These are phyloP conservation scores for Anguilla japonica DNA, from an alignment of 2,113 vertebrate genomes.

Conservation along the genomic window DNA sequence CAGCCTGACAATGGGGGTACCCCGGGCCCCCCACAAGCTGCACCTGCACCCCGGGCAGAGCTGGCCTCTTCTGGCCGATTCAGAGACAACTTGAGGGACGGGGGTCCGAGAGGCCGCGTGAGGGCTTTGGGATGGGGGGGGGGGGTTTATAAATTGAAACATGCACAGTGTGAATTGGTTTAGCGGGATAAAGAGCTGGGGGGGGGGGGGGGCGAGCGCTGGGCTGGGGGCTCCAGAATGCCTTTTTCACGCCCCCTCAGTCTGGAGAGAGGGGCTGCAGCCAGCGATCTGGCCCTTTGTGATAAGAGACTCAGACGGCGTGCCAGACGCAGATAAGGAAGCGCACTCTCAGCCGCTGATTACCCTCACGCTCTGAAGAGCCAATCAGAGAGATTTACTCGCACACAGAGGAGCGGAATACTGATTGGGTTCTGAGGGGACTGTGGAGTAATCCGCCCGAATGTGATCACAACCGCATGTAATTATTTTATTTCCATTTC, in stretches of 20 bases:
- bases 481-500: neutral
- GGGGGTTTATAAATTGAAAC: constrained; percentile 69
- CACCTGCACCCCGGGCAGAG: constrained; percentile 79
- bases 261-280: constrained; percentile 74
- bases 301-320: constrained; percentile 85
- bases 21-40: constrained; percentile 69
- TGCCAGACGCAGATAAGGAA: constrained; percentile 85
- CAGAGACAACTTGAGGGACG: constrained; percentile 57
- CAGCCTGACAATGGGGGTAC: constrained; percentile 63
- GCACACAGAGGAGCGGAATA: constrained; percentile 54
- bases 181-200: constrained; percentile 79
- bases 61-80: constrained; percentile 75
- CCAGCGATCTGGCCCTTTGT: constrained; percentile 81
- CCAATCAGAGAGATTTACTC: constrained; percentile 67
- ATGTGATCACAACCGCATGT: neutral
- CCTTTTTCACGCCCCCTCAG: constrained; percentile 77
- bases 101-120: constrained; percentile 35
- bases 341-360: constrained; percentile 74
- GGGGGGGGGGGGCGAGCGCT: constrained; percentile 66
- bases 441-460: constrained; percentile 44
- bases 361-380: constrained; percentile 68
- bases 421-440: constrained; percentile 56
- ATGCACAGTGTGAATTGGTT: constrained; percentile 77
- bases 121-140: neutral
- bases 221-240: constrained; percentile 72